Conservation (phyloP, 2,797 vertebrate genomes). For the Anguilla pacifica region DNA sequence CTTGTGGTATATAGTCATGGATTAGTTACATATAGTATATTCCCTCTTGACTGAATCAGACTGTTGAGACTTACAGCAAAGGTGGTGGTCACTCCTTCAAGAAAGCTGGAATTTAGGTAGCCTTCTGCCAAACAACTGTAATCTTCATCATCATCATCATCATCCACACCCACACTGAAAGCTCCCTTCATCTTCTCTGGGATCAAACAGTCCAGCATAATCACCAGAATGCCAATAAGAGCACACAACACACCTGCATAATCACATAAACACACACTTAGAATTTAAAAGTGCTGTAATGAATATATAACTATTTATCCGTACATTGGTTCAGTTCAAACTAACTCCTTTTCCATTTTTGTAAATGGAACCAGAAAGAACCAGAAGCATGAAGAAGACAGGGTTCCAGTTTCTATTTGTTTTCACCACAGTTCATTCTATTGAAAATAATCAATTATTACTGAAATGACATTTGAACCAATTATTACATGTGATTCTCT, state of each 20-base stretch:
- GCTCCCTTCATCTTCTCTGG: constrained; percentile 78
- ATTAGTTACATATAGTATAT: neutral
- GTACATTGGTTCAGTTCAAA: neutral
- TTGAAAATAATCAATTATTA: too few species aligned
- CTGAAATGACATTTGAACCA: too few species aligned
- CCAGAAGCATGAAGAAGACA: neutral
- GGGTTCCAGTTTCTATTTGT: neutral
- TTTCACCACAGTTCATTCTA: neutral
- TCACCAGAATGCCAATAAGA: constrained; percentile 75
- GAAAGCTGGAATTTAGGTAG: constrained; percentile 68
- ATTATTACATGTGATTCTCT: neutral
- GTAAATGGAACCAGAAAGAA: neutral
- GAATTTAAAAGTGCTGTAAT: too few species aligned
- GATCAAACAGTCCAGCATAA: constrained; percentile 70
- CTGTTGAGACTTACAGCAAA: constrained; percentile 45
- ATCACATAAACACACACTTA: neutral
- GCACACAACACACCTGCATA: constrained; percentile 84
- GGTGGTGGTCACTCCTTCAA: constrained; percentile 59
- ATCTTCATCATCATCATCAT: constrained; percentile 54
- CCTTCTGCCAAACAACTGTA: constrained; percentile 48
- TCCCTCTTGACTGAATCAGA: neutral
- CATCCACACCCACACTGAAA: constrained; percentile 74
- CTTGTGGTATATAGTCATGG: neutral
- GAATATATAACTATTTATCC: neutral
- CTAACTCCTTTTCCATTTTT: neutral